Evolutionary conservation across 2,113 vertebrate genomes (phyloP), one percentile per base, ranked within the genome.

Genomic region (Rhinolophus ferrumequinum): DNA sequence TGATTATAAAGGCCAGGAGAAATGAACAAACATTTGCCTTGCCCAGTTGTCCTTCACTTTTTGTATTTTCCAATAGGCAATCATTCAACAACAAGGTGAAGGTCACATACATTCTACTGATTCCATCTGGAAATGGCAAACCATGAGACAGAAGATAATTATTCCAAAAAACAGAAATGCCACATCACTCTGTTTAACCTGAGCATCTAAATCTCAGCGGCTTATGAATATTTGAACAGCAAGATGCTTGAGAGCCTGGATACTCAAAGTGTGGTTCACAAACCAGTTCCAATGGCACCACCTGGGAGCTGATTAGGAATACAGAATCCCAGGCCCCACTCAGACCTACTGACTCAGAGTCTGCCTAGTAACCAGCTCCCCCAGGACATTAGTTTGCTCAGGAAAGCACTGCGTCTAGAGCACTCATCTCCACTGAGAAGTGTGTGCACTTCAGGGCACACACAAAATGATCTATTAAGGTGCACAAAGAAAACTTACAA

Each of bases 1-100:
- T 52, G 67, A 70, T 88, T 84, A 47, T 93, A 72, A 94, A 97
- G 54, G n/a, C 70, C 85, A 91, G 11, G 22, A 91, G 54, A 94
- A 79, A 91, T 35, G 41, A 87, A 77, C 88, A 92, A 47, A 85
- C 66, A 54, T 52, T 62, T n/a, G 85, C 66, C 80, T 66, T 44
- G 64, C 50, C 60, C 35, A 10, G 28, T 33, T 88, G n/a, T 54
- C 88, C 54, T 93, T 77, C 28, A 75, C 24, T 47, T 85, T 88
- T 13, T 58, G 8, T 19, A 47, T 69, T 85, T 75, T 77, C 80
- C 12, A 15, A 44, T 3, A n/a, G 24, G 47, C 58, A 56, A 52
- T 72, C 47, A 35, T 94, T 90, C 60, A 52, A 28, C 47, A 77
- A 3, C 1, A 26, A 0, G 0, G 52, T 30, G 60, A 93, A 77